phyloP scores from a whole-genome alignment of 1,140 invertebrate genomes.

The Euura saliciscinereae region DNA sequence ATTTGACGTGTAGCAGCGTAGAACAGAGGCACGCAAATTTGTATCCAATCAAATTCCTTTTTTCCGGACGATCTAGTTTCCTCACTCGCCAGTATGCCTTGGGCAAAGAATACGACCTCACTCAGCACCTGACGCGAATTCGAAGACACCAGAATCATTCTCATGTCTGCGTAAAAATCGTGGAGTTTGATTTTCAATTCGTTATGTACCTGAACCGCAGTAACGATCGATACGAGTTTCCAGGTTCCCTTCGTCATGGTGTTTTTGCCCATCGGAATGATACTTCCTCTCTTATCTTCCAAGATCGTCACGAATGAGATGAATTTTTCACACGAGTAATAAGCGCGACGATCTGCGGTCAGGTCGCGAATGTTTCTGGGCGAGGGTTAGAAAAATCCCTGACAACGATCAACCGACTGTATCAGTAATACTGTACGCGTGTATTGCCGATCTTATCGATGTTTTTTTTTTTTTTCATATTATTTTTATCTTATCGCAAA shows the following conservation, averaged over 20 bases:
- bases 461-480: not conserved
- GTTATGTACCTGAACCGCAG: not conserved
- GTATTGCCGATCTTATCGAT: not conserved
- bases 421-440: not conserved
- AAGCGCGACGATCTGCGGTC: not conserved
- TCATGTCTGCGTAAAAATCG: no score
- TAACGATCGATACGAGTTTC: not conserved
- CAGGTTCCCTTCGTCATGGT: not conserved
- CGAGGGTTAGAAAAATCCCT: not conserved
- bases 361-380: not conserved
- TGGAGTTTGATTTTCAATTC: not conserved
- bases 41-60: not conserved
- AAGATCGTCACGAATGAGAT: no score
- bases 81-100: not conserved
- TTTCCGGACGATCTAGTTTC: not conserved
- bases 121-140: conserved; percentile 1
- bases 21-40: not conserved
- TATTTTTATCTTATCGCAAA: no score
- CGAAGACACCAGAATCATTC: not conserved
- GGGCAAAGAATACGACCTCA: not conserved
- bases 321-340: not conserved
- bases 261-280: not conserved
- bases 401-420: not conserved
- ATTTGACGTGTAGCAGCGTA: conserved; percentile 3
- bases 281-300: not conserved